phyloP scores from a whole-genome alignment of 2,888 invertebrate genomes.

The Chalcosyrphus nemorum region DNA sequence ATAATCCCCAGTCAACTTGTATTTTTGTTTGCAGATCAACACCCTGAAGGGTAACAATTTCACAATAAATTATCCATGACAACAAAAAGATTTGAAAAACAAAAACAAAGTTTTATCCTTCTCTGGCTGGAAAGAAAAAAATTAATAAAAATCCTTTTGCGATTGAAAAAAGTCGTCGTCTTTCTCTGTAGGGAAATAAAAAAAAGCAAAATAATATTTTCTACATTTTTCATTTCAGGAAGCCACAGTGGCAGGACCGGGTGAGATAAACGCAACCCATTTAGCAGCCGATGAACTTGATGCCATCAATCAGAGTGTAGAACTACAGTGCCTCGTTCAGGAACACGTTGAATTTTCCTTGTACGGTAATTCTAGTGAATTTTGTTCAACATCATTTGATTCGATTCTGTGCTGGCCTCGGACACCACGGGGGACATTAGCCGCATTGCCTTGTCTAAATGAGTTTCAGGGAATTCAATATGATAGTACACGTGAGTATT shows the following conservation, averaged over 20 bases:
- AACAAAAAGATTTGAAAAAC: background rate
- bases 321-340: conserved; percentile 79
- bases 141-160: background rate
- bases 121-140: background rate
- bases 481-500: conserved; percentile 91
- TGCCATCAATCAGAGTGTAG: conserved; percentile 79
- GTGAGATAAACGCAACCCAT: conserved; percentile 66
- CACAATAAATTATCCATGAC: background rate
- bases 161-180: background rate
- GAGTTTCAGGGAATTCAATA: conserved; percentile 90
- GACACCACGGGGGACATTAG: conserved; percentile 87
- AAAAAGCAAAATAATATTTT: background rate
- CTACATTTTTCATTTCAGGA: conserved; percentile 25
- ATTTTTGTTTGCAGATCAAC: background rate
- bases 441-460: conserved; percentile 89
- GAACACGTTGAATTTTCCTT: conserved; percentile 78
- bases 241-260: conserved; percentile 60
- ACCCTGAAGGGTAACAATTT: background rate
- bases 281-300: conserved; percentile 75
- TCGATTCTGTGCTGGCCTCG: conserved; percentile 92
- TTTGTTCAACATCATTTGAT: conserved; percentile 89
- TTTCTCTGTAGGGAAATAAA: background rate
- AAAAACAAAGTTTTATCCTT: background rate
- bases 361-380: conserved; percentile 78
- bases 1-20: background rate